A percentile compares a stretch with the other conserved stretches of the same genome.
These are phyloP conservation scores for Microcaecilia unicolor DNA, from an alignment of 2,797 vertebrate genomes.

Conservation along the genomic window DNA sequence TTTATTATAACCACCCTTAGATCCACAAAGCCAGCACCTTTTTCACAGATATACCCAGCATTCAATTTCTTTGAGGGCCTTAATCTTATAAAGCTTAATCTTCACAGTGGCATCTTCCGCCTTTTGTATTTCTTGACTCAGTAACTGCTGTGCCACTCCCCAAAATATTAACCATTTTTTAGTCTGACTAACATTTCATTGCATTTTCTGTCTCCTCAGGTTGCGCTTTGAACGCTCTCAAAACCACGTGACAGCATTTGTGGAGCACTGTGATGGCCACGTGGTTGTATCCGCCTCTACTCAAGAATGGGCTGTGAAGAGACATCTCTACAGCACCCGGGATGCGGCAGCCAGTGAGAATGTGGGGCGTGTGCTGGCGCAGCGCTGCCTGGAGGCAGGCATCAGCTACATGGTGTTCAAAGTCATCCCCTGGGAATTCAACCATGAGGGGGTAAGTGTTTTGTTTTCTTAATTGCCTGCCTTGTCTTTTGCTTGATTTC, in stretches of 20 bases:
- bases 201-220: too few relatives aligned
- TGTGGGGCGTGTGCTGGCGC: constrained; percentile 77
- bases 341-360: constrained; percentile 72
- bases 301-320: constrained; percentile 84
- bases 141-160: too few relatives aligned
- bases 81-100: too few relatives aligned
- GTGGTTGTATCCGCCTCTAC: constrained; percentile 82
- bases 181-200: neutral
- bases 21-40: too few relatives aligned
- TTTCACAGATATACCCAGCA: too few relatives aligned
- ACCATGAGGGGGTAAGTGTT: constrained; percentile 43
- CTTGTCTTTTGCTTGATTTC: too few relatives aligned
- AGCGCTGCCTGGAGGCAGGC: constrained; percentile 78
- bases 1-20: too few relatives aligned
- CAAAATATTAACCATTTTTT: too few relatives aligned
- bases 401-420: constrained; percentile 77
- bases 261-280: constrained; percentile 58
- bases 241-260: constrained; percentile 66
- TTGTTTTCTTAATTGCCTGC: too few relatives aligned
- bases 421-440: constrained; percentile 67
- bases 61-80: too few relatives aligned
- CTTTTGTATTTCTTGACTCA: too few relatives aligned
- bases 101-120: too few relatives aligned
- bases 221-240: constrained; percentile 68
- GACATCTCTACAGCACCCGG: constrained; percentile 65